phyloP scores from a whole-genome alignment of 2,113 vertebrate species.

The Phylloscopus whistleri region DNA sequence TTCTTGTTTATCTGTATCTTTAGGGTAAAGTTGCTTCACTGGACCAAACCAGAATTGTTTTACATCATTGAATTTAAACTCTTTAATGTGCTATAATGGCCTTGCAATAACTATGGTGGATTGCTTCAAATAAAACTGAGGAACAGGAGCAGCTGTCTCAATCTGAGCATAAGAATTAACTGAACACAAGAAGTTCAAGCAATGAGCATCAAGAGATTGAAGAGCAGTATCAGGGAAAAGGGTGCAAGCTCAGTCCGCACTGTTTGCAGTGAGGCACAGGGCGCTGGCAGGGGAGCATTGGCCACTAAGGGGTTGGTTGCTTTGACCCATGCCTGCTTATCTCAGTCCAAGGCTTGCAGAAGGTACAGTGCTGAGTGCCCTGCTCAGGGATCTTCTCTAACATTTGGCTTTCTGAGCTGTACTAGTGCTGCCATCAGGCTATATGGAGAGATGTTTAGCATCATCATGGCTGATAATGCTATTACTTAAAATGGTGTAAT shows the following conservation, averaged over 20 bases:
- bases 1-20: neutral
- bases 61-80: neutral
- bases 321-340: neutral
- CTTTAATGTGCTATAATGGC: neutral
- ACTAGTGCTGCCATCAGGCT: neutral
- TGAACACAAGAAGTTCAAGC: neutral
- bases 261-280: neutral
- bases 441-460: neutral
- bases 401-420: neutral
- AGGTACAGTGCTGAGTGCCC: neutral
- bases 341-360: neutral
- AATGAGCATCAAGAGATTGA: neutral
- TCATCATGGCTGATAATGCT: neutral
- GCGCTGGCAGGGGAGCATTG: rapidly evolving
- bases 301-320: neutral
- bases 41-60: neutral
- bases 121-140: neutral
- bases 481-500: neutral
- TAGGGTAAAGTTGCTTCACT: neutral
- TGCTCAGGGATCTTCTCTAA: neutral
- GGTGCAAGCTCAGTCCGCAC: neutral
- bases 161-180: neutral
- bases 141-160: neutral
- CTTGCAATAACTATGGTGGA: neutral
- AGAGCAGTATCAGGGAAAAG: neutral